These are phyloP conservation scores for Anticlea derivata DNA, from an alignment of 2,888 invertebrate species.

Conservation along the genomic window DNA sequence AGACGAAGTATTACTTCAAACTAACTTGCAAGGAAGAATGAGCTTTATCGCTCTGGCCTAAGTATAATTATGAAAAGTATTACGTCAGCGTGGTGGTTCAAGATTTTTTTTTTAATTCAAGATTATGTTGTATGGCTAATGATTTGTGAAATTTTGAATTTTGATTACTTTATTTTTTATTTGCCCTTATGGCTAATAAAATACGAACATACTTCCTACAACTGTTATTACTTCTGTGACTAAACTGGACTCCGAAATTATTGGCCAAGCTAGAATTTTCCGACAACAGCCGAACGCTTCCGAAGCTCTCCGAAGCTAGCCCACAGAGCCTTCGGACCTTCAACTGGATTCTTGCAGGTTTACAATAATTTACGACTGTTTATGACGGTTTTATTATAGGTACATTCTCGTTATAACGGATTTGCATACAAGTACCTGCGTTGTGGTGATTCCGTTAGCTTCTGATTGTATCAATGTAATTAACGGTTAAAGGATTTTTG, in stretches of 20 bases:
- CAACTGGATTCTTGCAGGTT: conserved; percentile 58
- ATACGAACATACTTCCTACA: too few relatives aligned
- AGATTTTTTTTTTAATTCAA: too few relatives aligned
- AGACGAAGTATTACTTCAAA: conserved; percentile 7
- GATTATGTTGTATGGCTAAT: too few relatives aligned
- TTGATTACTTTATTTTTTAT: too few relatives aligned
- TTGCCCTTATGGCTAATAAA: too few relatives aligned
- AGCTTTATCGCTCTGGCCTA: neutral
- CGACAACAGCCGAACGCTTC: conserved; percentile 34
- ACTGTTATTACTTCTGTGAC: too few relatives aligned
- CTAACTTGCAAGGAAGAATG: neutral
- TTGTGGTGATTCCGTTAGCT: conserved; percentile 13
- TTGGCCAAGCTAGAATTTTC: too few relatives aligned
- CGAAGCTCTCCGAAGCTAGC: conserved; percentile 50
- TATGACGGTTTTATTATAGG: conserved; percentile 35
- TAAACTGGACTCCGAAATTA: too few relatives aligned
- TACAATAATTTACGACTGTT: conserved; percentile 28
- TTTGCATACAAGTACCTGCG: neutral
- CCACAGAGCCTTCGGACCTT: conserved; percentile 51
- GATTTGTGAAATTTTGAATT: too few relatives aligned
- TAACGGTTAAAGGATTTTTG: conserved; percentile 12
- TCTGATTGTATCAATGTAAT: conserved; percentile 16
- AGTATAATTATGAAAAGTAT: neutral
- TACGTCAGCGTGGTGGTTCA: too few relatives aligned
- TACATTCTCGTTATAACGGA: conserved; percentile 19